Conservation (phyloP, 2,888 invertebrate genomes). For the Adelognathus sp. region DNA sequence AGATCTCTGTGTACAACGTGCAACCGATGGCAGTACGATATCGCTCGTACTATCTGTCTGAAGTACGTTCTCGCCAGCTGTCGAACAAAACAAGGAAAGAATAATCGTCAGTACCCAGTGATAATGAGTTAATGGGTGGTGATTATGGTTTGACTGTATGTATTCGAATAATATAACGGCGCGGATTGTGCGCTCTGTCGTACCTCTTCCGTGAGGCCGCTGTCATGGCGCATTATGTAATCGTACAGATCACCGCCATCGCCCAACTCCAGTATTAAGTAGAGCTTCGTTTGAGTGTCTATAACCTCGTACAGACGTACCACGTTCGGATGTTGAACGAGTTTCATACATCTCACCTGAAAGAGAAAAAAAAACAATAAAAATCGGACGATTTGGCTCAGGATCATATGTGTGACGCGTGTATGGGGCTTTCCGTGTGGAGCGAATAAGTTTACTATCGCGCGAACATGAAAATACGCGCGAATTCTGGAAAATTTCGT, state of each 20-base stretch:
- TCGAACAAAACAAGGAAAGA: conserved; percentile 71
- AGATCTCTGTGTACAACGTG: conserved; percentile 95
- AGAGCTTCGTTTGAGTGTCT: conserved; percentile 98
- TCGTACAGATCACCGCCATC: conserved; percentile 99
- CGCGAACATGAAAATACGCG: neutral
- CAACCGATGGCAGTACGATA: conserved; percentile 98
- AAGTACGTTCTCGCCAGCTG: conserved; percentile 95
- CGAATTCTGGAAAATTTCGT: too few relatives aligned
- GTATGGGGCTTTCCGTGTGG: neutral
- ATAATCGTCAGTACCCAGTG: neutral
- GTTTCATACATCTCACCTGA: conserved; percentile 97
- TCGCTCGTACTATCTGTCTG: conserved; percentile 97
- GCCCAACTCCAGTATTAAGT: conserved; percentile 97
- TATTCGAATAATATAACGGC: too few relatives aligned
- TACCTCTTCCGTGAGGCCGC: conserved; percentile 89
- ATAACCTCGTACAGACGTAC: conserved; percentile 99
- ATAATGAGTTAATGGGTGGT: neutral
- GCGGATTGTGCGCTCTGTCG: too few relatives aligned
- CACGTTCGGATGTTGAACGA: conserved; percentile 99
- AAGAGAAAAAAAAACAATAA: conserved; percentile 61
- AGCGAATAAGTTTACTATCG: neutral
- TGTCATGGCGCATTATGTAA: conserved; percentile 97
- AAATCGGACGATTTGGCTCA: neutral
- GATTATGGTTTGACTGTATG: neutral
- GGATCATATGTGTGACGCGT: neutral